Conservation (phyloP, 1,140 invertebrate species). For the Rhagoletis pomonella region DNA sequence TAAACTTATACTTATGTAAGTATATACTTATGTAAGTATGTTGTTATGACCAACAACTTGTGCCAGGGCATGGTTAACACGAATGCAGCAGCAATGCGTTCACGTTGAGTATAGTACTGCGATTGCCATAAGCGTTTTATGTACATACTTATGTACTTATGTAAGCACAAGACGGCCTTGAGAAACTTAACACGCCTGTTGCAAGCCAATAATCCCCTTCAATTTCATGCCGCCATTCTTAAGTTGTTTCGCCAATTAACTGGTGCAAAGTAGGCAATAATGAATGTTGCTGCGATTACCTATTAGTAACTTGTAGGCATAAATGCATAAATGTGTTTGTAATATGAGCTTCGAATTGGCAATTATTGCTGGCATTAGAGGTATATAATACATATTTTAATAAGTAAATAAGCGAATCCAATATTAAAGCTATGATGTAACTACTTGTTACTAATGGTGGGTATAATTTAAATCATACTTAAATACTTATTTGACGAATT, state of each 20-base stretch:
- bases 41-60: background rate
- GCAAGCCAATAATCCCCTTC: background rate
- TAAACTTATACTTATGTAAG: too few relatives aligned
- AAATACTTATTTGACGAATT: too few relatives aligned
- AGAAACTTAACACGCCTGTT: background rate
- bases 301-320: background rate
- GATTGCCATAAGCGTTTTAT: background rate
- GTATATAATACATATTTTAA: background rate
- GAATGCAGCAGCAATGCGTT: background rate
- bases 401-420: background rate
- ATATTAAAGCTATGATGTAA: too few relatives aligned
- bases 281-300: background rate
- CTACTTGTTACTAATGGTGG: too few relatives aligned
- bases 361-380: background rate
- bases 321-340: background rate
- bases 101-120: too few relatives aligned
- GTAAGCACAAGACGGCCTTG: slow-evolving; percentile 16
- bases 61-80: background rate
- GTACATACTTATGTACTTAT: too few relatives aligned
- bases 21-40: too few relatives aligned
- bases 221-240: slow-evolving; percentile 31
- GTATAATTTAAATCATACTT: too few relatives aligned
- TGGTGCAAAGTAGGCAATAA: slow-evolving; percentile 33
- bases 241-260: slow-evolving; percentile 13
- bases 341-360: background rate